Base-by-base conservation (phyloP, 2,888 invertebrate genomes). In the Caenorhabditis sp. region DNA sequence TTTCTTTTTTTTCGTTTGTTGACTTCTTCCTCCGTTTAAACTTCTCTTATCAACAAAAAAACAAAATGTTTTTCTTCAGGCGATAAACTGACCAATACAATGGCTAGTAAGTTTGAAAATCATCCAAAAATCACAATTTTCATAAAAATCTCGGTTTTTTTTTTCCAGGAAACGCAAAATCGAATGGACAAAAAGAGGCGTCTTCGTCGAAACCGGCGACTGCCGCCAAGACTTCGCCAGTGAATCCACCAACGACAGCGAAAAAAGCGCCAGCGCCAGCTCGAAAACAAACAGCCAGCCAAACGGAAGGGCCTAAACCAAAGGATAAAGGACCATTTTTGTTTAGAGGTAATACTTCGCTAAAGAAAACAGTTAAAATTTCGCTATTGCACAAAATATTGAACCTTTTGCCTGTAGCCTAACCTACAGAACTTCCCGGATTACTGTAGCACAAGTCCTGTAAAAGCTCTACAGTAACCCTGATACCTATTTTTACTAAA, bases 81-180 rank as follows among this genome's bases (percentile, higher is more conserved):
- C 3, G 12, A 53, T 53, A 53, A 53, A 53, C 21, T 53, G 17
- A 53, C 3, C 25, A 56, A 26, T 12, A 58, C 5, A 58, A 58
- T 58, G 57, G 57, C 57, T 10, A 58, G 57, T 58, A 58, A 58
- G 57, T 58, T 36, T 5, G 7, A n/a, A 36, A 36, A 36, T 20
- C 10, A n/a, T 10, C 8, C 2, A 8, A 58, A 36, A n/a, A 8
- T 20, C 20, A 10, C 4, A 20, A 4, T 12, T 56, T n/a, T 58
- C 5, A 20, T 10, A 36, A 58, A 58, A 58, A 27, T n/a, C 1
- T 20, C 17, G 17, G 7, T 5, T n/a, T 25, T 25, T 27, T 4
- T 20, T 58, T 21, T 36, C 3, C 14, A 58, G 57, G 57, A 58
- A 58, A 58, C 57, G 57, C 57, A 20, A 58, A 58, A 58, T 20